Conservation (phyloP, 2,113 vertebrate species). For the Corythaeola cristata region DNA sequence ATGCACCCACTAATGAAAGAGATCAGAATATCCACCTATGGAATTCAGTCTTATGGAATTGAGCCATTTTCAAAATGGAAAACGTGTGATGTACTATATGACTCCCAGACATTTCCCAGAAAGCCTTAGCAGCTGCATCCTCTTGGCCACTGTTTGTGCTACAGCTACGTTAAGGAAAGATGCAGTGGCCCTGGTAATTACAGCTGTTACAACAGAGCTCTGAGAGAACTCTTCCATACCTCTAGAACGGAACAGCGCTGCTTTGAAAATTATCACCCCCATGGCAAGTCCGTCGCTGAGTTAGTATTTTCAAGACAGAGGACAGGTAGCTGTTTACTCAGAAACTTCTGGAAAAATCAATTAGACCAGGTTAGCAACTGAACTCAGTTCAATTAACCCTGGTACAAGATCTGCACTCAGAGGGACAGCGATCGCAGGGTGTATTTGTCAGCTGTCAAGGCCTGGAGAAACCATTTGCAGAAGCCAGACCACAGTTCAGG, state of each 20-base stretch:
- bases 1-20: neutral
- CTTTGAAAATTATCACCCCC: neutral
- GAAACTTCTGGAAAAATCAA: neutral
- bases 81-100: neutral
- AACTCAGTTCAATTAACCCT: neutral
- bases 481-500: neutral
- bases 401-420: neutral
- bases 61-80: neutral
- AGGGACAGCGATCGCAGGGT: neutral
- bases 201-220: neutral
- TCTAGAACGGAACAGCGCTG: neutral
- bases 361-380: neutral
- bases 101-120: neutral
- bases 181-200: neutral
- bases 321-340: neutral
- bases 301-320: neutral
- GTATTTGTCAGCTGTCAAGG: neutral
- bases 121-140: neutral
- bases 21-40: neutral
- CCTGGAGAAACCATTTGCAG: neutral
- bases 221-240: neutral
- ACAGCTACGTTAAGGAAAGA: neutral
- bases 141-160: accelerated
- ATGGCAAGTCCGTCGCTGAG: accelerated
- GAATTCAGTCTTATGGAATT: neutral